Evolutionary conservation across 2,113 vertebrate genomes (phyloP), one percentile per base, ranked within the genome.

Genomic region (Plestiodon gilberti): DNA sequence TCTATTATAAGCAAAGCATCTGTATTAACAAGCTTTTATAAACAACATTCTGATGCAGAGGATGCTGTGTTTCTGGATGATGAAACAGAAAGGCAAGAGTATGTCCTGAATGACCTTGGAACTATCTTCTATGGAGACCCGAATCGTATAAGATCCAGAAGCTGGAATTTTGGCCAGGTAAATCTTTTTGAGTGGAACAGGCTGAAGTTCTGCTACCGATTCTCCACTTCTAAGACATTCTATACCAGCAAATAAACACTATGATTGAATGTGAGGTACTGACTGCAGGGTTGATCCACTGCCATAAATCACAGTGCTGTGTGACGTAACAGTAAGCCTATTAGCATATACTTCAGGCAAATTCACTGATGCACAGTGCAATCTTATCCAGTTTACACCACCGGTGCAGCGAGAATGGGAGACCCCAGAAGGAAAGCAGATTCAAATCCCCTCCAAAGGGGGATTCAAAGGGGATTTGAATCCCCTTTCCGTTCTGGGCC

Each of bases 81-180:
- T 0, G 97, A 98, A 25, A 93, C 23, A 0, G 97, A 99, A 96
- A 97, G 96, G 69, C 92, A 98, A 92, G 99, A 99, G 89, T 99
- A 98, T 23, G 95, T 99, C 91, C 94, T 99, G 94, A 98, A 97
- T 40, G 99, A 99, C 91, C 90, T 97, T 33, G 99, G 99, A 1
- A 87, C 98, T 89, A 96, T 99, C 90, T 99, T 98, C 95, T 97
- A 98, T 2, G 99, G 99, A 23, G 89, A 96, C 0, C 90, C 88
- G 1, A 96, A 96, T 0, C 96, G 98, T 7, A 78, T 99, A 57
- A 94, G 96, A 64, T 95, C 93, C 82, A 97, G 98, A 83, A 93
- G 97, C 93, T 99, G 99, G 99, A 98, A 98, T 95, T 99, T 97
- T 0, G 99, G 98, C 76, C 99, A 99, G 98, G 99, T 99, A 94